A percentile compares a stretch with the other conserved stretches of the same genome.
phyloP scores from a whole-genome alignment of 2,888 invertebrate species.

The Erebia ligea region DNA sequence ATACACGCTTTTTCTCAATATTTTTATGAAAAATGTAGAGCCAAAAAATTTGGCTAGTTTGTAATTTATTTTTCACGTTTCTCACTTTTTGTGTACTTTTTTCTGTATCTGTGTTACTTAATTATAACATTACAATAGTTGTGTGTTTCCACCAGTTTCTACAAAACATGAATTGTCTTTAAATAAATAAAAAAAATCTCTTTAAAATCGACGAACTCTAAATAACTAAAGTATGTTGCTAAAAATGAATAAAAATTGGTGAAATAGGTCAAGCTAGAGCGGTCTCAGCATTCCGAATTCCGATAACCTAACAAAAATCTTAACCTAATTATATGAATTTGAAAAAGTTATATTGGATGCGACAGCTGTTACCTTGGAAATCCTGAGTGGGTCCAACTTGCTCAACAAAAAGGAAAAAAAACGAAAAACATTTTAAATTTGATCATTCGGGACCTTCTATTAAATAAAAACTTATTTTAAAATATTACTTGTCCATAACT shows the following conservation, averaged over 20 bases:
- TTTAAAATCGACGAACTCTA: no score
- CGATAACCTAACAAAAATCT: constrained; percentile 2
- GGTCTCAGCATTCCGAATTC: background rate
- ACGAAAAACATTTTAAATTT: background rate
- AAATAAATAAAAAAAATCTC: no score
- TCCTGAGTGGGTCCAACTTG: background rate
- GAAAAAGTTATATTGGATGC: constrained; percentile 15
- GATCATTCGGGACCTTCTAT: background rate
- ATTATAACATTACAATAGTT: no score
- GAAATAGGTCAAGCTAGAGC: background rate
- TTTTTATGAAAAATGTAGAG: no score
- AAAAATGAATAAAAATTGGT: background rate
- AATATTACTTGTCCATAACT: background rate
- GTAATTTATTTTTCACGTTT: no score
- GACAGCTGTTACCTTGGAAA: constrained; percentile 13
- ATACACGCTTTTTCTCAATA: no score
- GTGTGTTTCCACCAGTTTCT: no score
- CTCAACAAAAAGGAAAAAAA: background rate
- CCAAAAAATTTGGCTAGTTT: no score
- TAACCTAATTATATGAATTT: constrained; percentile 5
- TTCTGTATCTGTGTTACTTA: no score
- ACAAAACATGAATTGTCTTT: no score
- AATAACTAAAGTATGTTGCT: no score
- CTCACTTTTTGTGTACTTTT: no score
- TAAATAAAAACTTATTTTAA: background rate